Evolutionary conservation across 2,888 invertebrate species (phyloP), one percentile per base, ranked within the genome.

Genomic region (Myopa tessellatipennis): DNA sequence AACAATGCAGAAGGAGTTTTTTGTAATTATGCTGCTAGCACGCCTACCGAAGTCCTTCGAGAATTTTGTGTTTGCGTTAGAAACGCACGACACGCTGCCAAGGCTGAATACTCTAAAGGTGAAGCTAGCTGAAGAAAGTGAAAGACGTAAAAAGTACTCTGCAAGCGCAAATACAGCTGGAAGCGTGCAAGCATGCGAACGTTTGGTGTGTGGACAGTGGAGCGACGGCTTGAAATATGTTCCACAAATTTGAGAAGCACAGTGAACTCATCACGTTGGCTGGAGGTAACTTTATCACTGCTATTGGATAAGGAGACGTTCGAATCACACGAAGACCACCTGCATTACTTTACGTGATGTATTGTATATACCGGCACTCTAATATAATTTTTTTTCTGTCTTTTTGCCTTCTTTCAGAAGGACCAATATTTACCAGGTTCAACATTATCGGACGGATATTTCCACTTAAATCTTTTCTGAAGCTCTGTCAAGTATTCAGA

Each of bases 351-450:
- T 80, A 60, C 58, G 70, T 18, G 77, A 80, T 55, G 82, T 80
- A 7, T 81, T 74, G 34, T 63, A 80, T 74, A 77, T 79, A 45
- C 78, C 79, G 4, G 63, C 61, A 18, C 67, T 82, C 52, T 73
- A 77, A n/a, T 71, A 76, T n/a, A 81, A 82, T 50, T 82, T 82
- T 36, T 65, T 81, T 52, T 82, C 81, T 6, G 76, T 82, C 0
- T n/a, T n/a, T n/a, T n/a, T n/a, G n/a, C n/a, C n/a, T n/a, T n/a
- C n/a, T n/a, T n/a, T n/a, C n/a, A n/a, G n/a, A n/a, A n/a, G n/a
- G n/a, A n/a, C n/a, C n/a, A n/a, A n/a, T n/a, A n/a, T n/a, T n/a
- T n/a, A n/a, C n/a, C n/a, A n/a, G n/a, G n/a, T n/a, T n/a, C n/a
- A n/a, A n/a, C n/a, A n/a, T n/a, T n/a, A n/a, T n/a, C n/a, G n/a